phyloP scores from a whole-genome alignment of 2,797 vertebrate genomes.

The Oreochromis mossambicus region DNA sequence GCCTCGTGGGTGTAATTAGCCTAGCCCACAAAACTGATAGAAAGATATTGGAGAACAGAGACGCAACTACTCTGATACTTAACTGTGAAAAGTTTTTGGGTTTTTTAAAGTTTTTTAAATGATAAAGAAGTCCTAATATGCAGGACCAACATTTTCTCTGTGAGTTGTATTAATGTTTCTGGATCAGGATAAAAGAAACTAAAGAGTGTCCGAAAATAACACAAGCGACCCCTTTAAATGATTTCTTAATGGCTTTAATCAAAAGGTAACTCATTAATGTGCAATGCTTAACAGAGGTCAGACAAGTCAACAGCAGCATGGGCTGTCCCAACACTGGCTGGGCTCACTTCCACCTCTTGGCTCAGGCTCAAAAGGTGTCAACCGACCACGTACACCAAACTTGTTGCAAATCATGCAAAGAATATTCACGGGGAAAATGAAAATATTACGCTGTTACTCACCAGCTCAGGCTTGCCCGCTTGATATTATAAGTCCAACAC shows the following conservation, averaged over 20 bases:
- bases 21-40: background rate
- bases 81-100: background rate
- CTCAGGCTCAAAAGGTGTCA: slow-evolving; percentile 44
- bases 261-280: background rate
- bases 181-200: background rate
- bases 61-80: background rate
- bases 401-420: background rate
- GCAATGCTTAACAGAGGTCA: slow-evolving; percentile 38
- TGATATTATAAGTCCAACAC: background rate
- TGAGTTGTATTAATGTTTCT: background rate
- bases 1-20: background rate
- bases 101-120: background rate
- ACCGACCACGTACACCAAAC: slow-evolving; percentile 21
- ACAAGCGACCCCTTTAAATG: background rate
- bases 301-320: slow-evolving; percentile 39
- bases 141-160: background rate
- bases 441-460: slow-evolving; percentile 1
- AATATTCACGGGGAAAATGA: background rate
- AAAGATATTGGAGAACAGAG: background rate
- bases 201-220: background rate
- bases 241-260: background rate
- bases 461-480: slow-evolving; percentile 25
- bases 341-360: slow-evolving; percentile 45
- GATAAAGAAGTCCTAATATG: background rate
- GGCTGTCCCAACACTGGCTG: slow-evolving; percentile 2